A percentile compares a stretch with the other conserved stretches of the same genome.
Evolutionary conservation across 1,140 invertebrate genomes (phyloP).

Genomic region (Nasonia giraulti): DNA sequence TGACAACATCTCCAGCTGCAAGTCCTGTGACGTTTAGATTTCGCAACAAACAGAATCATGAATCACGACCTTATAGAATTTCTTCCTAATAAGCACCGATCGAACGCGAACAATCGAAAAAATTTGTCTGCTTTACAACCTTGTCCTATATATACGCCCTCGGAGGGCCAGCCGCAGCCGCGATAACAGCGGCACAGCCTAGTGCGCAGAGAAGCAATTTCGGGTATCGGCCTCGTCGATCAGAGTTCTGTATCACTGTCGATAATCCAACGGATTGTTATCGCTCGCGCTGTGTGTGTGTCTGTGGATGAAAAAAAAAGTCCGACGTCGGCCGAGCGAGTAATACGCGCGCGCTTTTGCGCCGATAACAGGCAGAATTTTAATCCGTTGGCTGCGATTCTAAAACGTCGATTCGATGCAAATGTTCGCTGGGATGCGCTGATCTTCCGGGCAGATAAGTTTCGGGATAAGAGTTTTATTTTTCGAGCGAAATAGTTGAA

Average conservation of each 20-base stretch:
- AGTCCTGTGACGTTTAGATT: too few species aligned
- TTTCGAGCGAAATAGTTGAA: not conserved
- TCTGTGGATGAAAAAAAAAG: constrained; percentile 41
- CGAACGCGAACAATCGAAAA: not conserved
- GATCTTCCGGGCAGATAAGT: not conserved
- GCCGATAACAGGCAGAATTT: constrained; percentile 61
- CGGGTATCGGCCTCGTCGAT: constrained; percentile 56
- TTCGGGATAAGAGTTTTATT: not conserved
- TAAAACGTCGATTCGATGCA: constrained; percentile 7
- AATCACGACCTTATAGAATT: too few species aligned
- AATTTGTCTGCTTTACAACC: not conserved
- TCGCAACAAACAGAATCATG: too few species aligned
- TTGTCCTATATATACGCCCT: not conserved
- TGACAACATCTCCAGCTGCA: too few species aligned
- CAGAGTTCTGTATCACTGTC: constrained; percentile 51
- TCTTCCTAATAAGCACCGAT: too few species aligned
- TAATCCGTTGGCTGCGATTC: constrained; percentile 52
- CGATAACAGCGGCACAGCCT: not conserved
- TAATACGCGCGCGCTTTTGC: constrained; percentile 30
- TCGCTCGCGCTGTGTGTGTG: constrained; percentile 37
- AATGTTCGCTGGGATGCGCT: not conserved
- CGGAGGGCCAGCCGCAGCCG: not conserved
- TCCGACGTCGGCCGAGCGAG: not conserved
- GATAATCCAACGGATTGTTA: constrained; percentile 59
- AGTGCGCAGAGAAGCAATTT: constrained; percentile 41